Evolutionary conservation across 2,797 vertebrate species (phyloP).

Genomic region (Ciconia nigra): DNA sequence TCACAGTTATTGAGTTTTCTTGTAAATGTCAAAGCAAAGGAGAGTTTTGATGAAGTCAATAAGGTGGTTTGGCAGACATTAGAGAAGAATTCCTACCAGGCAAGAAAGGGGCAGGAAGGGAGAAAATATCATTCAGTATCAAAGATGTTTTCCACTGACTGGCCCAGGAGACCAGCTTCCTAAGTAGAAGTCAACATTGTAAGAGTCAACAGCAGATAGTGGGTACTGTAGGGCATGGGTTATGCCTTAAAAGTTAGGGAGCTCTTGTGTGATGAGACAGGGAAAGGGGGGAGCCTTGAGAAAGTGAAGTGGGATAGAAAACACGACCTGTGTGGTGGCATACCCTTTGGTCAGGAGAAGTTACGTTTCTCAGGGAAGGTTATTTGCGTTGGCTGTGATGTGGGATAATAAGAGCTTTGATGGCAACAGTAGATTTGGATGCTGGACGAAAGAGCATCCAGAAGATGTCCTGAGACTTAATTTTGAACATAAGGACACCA

Average conservation of each 20-base stretch:
- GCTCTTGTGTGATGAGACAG: neutral
- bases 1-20: neutral
- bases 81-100: neutral
- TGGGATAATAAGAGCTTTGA: neutral
- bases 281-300: neutral
- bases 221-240: neutral
- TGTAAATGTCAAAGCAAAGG: neutral
- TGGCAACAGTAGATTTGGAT: neutral
- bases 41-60: neutral
- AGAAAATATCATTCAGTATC: neutral
- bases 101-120: neutral
- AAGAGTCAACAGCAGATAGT: neutral
- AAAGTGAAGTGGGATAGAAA: neutral
- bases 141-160: neutral
- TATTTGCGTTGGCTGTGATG: neutral
- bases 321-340: neutral
- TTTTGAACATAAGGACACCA: neutral
- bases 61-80: neutral
- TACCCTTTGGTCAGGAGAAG: neutral
- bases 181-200: neutral
- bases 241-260: neutral
- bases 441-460: neutral
- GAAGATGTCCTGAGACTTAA: neutral
- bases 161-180: neutral
- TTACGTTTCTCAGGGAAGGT: neutral